Percentiles rank a stretch among this genome's conserved stretches.
Conservation (phyloP, 2,888 invertebrate genomes). For the Alviniconcha strummeri region DNA sequence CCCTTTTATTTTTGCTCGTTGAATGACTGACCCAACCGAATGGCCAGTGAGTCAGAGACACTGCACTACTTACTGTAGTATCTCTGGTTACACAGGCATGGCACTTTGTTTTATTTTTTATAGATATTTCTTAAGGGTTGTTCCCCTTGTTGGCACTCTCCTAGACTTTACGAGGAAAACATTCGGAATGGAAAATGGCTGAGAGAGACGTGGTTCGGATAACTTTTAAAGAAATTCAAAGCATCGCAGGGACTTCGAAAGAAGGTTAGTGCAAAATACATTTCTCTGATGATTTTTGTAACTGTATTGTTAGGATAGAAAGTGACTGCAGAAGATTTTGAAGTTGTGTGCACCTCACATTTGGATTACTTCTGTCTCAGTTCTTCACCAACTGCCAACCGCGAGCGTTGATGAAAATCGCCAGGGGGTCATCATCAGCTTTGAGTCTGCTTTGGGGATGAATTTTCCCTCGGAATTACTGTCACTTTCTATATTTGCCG, state of each 20-base stretch:
- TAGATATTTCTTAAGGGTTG: neutral
- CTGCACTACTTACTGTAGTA: too few species aligned
- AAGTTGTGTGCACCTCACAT: neutral
- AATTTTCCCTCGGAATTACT: too few species aligned
- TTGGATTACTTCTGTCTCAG: neutral
- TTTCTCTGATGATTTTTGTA: neutral
- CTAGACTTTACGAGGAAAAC: conserved; percentile 17
- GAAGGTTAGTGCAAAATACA: conserved; percentile 11
- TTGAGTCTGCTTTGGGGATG: too few species aligned
- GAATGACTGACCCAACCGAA: too few species aligned
- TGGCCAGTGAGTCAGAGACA: too few species aligned
- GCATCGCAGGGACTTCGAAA: conserved; percentile 17
- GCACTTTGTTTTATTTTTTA: too few species aligned
- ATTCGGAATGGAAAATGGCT: conserved; percentile 35
- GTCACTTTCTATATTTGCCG: too few species aligned
- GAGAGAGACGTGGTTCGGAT: conserved; percentile 36
- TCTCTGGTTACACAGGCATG: too few species aligned
- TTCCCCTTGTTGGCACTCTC: conserved; percentile 19
- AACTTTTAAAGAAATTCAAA: conserved; percentile 33
- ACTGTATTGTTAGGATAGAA: neutral
- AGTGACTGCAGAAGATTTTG: neutral
- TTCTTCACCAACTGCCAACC: conserved; percentile 9
- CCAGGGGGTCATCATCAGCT: neutral
- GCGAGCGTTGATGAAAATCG: neutral
- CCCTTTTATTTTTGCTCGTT: too few species aligned